Evolutionary conservation across 2,888 invertebrate genomes (phyloP), one percentile per base, ranked within the genome.

Genomic region (Pandemis corylana): DNA sequence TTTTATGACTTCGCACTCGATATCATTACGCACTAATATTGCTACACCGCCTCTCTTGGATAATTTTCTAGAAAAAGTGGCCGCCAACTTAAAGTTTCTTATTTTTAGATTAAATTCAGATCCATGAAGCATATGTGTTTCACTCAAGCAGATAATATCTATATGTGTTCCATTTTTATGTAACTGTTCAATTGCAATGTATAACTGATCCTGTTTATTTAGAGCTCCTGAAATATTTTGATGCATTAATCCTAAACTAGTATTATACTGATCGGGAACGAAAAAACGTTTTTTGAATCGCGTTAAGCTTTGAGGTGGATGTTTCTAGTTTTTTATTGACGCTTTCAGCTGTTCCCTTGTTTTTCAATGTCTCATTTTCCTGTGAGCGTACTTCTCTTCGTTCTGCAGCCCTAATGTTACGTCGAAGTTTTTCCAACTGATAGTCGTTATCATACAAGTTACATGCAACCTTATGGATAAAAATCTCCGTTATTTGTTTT

Each of bases 81-180:
- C 36, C 12, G 36, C 61, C 36, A 61, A 28, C 61, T 61, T 36
- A 28, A 61, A 61, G 12, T 28, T 28, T 36, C 36, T 61, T 28
- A 61, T 36, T 61, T 61, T 61, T 10, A 61, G 36, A 61, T 61
- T 61, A 36, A 13, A 61, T 36, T 61, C 61, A 5, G 61, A 61
- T 36, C 61, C 61, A 61, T 61, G 36, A 28, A 61, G 61, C 36
- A 61, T 61, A 36, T 61, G 36, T 10, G 61, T 61, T 61, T 61
- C 61, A 36, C 36, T 61, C 28, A 61, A 20, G 20, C 20, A 20
- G 20, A 20, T 20, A 20, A 20, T 20, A 20, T 20, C 20, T 20
- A 20, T 20, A 20, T 20, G 20, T 20, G 20, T 20, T 20, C 20
- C 20, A 20, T 20, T 20, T 20, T 20, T 20, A 20, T 20, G 0